Percentiles rank a stretch among this genome's conserved stretches.
These are phyloP conservation scores for Sapayoa aenigma DNA, from an alignment of 2,113 vertebrate species.

Conservation along the genomic window DNA sequence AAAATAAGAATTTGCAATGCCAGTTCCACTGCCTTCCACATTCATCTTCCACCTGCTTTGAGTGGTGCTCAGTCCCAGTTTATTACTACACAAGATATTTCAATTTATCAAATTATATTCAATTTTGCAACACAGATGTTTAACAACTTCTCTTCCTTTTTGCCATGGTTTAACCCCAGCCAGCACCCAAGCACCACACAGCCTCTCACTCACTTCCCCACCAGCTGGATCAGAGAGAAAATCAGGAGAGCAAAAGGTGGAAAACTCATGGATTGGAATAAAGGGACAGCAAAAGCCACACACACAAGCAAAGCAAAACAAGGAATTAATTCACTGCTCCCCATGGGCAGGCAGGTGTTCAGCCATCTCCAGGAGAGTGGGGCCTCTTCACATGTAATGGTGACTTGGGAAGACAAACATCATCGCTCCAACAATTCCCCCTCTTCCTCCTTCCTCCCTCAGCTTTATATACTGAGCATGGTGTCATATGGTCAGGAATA, in stretches of 20 bases:
- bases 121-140: not conserved
- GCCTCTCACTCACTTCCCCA: not conserved
- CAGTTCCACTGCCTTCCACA: not conserved
- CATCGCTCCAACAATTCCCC: not conserved
- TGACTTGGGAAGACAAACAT: not conserved
- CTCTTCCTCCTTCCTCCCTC: not conserved
- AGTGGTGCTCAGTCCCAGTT: not conserved
- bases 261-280: not conserved
- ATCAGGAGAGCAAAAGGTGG: not conserved
- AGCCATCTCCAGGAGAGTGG: not conserved
- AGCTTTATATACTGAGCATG: not conserved
- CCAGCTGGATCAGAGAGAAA: not conserved
- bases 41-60: not conserved
- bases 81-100: not conserved
- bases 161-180: not conserved
- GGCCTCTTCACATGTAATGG: not conserved
- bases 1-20: not conserved
- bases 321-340: not conserved
- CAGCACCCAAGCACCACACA: not conserved
- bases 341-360: not conserved
- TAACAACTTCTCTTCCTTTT: not conserved
- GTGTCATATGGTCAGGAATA: not conserved
- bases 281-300: not conserved
- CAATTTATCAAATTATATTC: not conserved
- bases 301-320: not conserved